A percentile compares a stretch with the other conserved stretches of the same genome.
Conservation (phyloP, 2,797 vertebrate species). For the Orestias chungarensis region DNA sequence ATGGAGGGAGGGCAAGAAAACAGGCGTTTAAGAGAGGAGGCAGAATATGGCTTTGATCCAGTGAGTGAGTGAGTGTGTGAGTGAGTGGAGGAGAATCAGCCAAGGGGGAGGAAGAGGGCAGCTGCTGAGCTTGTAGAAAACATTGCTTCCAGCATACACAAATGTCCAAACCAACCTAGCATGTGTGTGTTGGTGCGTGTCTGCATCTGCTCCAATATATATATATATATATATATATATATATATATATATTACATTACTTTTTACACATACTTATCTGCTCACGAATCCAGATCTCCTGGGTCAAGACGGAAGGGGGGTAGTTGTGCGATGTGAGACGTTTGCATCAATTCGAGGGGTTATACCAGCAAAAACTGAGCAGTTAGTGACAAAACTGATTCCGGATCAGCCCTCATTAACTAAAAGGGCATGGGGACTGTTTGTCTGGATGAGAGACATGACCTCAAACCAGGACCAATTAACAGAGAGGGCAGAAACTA, state of each 20-base stretch:
- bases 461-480: slow-evolving; percentile 69
- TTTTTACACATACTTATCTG: slow-evolving; percentile 9
- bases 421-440: slow-evolving; percentile 68
- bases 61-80: slow-evolving; percentile 19
- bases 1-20: slow-evolving; percentile 68
- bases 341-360: slow-evolving; percentile 66
- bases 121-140: slow-evolving; percentile 80
- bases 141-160: slow-evolving; percentile 76
- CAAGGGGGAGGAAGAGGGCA: slow-evolving; percentile 52
- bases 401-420: slow-evolving; percentile 76
- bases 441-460: slow-evolving; percentile 73
- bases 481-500: slow-evolving; percentile 52
- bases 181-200: slow-evolving; percentile 28
- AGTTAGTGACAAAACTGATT: slow-evolving; percentile 72
- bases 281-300: slow-evolving; percentile 9
- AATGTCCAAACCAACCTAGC: slow-evolving; percentile 72
- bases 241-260: too few species aligned
- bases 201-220: not conserved
- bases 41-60: slow-evolving; percentile 65
- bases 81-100: slow-evolving; percentile 14
- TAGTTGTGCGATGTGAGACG: slow-evolving; percentile 54
- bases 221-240: too few species aligned
- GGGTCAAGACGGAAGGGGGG: slow-evolving; percentile 56
- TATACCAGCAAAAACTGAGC: slow-evolving; percentile 63
- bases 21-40: slow-evolving; percentile 62